These are phyloP conservation scores for Siphlonurus alternatus DNA, from an alignment of 2,888 invertebrate genomes.

Conservation along the genomic window DNA sequence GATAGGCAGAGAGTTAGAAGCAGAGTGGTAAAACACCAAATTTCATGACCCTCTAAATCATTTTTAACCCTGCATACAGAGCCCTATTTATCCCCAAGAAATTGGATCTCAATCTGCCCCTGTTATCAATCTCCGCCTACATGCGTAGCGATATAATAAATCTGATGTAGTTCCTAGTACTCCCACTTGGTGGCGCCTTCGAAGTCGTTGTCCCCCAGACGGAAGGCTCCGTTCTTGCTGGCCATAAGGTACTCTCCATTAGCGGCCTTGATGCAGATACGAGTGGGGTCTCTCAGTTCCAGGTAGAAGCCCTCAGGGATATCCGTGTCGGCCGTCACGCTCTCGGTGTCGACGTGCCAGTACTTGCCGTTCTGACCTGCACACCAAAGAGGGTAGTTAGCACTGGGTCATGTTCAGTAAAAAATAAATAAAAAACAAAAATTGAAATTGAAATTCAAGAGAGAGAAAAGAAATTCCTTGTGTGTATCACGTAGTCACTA, in stretches of 20 bases:
- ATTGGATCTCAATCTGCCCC: too few species aligned
- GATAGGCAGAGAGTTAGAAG: too few species aligned
- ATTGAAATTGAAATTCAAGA: neutral
- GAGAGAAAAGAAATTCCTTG: neutral
- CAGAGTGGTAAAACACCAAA: too few species aligned
- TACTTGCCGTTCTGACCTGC: conserved; percentile 83
- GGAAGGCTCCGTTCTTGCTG: conserved; percentile 82
- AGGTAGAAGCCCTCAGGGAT: conserved; percentile 73
- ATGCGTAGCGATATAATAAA: too few species aligned
- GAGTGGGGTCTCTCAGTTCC: conserved; percentile 82
- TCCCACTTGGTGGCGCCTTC: conserved; percentile 84
- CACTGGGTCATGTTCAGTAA: neutral
- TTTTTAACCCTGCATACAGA: too few species aligned
- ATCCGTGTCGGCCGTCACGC: conserved; percentile 72
- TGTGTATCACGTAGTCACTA: neutral
- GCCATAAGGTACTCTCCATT: conserved; percentile 64
- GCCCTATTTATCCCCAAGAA: too few species aligned
- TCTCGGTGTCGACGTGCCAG: conserved; percentile 82
- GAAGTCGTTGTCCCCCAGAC: conserved; percentile 60
- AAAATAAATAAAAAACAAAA: neutral
- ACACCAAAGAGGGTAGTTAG: conserved; percentile 16
- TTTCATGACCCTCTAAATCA: too few species aligned
- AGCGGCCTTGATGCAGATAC: conserved; percentile 70
- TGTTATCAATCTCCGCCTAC: too few species aligned
- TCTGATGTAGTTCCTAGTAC: conserved; percentile 56